Evolutionary conservation across 1,140 invertebrate species (phyloP).

Genomic region (Trichonephila clavipes): DNA sequence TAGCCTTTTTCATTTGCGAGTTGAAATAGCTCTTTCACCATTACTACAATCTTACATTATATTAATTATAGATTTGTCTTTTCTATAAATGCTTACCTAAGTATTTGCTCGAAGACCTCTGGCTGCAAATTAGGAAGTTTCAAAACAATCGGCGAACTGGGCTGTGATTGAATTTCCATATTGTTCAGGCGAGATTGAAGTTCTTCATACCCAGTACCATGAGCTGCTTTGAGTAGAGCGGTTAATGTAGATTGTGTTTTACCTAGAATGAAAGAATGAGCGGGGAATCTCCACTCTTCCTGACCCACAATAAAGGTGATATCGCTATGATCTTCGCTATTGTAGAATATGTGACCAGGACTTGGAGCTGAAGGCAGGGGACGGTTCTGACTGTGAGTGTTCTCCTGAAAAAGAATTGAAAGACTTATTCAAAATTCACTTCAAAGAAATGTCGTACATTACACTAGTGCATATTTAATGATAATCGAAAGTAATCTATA

Average conservation of each 20-base stretch:
- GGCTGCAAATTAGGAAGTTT: conserved; percentile 84
- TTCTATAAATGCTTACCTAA: conserved; percentile 82
- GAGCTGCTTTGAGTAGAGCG: conserved; percentile 79
- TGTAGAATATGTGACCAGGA: conserved; percentile 79
- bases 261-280: conserved; percentile 84
- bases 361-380: conserved; percentile 73
- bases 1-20: too few relatives aligned
- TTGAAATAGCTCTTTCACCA: too few relatives aligned
- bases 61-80: too few relatives aligned
- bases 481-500: too few relatives aligned
- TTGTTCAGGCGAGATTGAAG: neutral
- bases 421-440: neutral
- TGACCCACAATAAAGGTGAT: conserved; percentile 86
- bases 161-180: conserved; percentile 80
- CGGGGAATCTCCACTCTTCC: conserved; percentile 85
- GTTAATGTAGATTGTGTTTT: conserved; percentile 23
- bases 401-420: neutral
- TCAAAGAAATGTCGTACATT: too few relatives aligned
- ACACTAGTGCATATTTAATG: too few relatives aligned
- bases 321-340: conserved; percentile 85
- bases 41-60: too few relatives aligned
- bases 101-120: conserved; percentile 86
- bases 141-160: conserved; percentile 77
- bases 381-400: conserved; percentile 24
- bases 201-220: conserved; percentile 58